Evolutionary conservation across 2,888 invertebrate genomes (phyloP).

Genomic region (Melipona bicolor): DNA sequence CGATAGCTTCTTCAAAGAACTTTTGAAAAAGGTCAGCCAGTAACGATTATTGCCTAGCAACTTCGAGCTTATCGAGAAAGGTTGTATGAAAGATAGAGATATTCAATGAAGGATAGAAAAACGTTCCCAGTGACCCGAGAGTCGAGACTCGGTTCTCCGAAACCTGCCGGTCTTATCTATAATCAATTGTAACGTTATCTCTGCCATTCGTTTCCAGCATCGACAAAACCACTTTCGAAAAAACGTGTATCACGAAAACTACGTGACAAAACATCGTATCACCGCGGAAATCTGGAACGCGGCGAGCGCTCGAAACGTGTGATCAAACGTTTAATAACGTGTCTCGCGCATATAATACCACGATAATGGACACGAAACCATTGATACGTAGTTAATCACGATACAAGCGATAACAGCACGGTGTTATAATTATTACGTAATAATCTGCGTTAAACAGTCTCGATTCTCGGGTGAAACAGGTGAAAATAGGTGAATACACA

Average conservation of each 20-base stretch:
- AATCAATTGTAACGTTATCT: slow-evolving; percentile 75
- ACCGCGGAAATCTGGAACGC: not conserved
- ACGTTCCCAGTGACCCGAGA: slow-evolving; percentile 70
- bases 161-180: slow-evolving; percentile 50
- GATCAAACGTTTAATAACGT: slow-evolving; percentile 1
- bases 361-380: slow-evolving; percentile 15
- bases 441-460: not conserved
- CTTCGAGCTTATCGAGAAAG: slow-evolving; percentile 68
- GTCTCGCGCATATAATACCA: not conserved
- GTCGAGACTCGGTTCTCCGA: slow-evolving; percentile 62
- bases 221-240: not conserved
- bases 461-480: too few species aligned
- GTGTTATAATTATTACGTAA: slow-evolving; percentile 31
- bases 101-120: slow-evolving; percentile 76
- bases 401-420: slow-evolving; percentile 6
- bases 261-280: not conserved
- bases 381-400: slow-evolving; percentile 23
- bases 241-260: not conserved
- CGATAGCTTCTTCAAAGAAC: slow-evolving; percentile 39
- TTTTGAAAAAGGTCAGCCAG: slow-evolving; percentile 60
- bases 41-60: slow-evolving; percentile 77
- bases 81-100: slow-evolving; percentile 60
- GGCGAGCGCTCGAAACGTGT: not conserved
- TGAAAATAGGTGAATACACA: slow-evolving; percentile 10
- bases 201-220: not conserved